Conservation (phyloP, 2,113 vertebrate species). For the Semnornis frantzii region DNA sequence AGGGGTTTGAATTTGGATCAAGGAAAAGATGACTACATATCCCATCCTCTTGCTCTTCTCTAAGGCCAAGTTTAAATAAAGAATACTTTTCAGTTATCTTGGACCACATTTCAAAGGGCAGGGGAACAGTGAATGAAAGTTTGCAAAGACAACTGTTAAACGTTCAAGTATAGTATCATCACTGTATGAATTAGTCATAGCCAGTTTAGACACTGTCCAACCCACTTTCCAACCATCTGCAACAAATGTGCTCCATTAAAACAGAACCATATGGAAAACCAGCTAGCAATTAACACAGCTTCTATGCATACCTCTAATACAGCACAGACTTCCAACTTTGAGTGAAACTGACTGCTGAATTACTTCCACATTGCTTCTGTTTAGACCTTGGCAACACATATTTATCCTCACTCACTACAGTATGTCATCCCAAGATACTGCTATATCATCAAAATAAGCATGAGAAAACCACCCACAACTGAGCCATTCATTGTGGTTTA, state of each 20-base stretch:
- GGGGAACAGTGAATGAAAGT: constrained; percentile 76
- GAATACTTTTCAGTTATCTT: constrained; percentile 78
- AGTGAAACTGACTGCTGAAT: constrained; percentile 90
- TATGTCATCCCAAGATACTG: constrained; percentile 67
- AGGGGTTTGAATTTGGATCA: constrained; percentile 76
- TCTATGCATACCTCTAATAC: constrained; percentile 87
- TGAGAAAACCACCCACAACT: constrained; percentile 49
- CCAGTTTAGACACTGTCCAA: constrained; percentile 85
- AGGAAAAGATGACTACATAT: constrained; percentile 78
- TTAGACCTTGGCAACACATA: constrained; percentile 82
- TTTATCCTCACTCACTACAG: constrained; percentile 74
- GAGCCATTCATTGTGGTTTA: constrained; percentile 42
- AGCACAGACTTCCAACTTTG: constrained; percentile 89
- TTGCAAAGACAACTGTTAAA: constrained; percentile 75
- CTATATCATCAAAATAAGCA: constrained; percentile 63
- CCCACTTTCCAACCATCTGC: constrained; percentile 92
- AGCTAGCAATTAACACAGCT: constrained; percentile 92
- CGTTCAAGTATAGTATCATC: constrained; percentile 78
- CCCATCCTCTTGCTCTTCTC: constrained; percentile 72
- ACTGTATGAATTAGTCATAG: constrained; percentile 82
- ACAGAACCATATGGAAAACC: constrained; percentile 96
- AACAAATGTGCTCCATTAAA: constrained; percentile 95
- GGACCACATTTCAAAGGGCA: constrained; percentile 80
- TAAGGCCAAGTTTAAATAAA: constrained; percentile 72
- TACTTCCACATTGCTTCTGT: constrained; percentile 85